A percentile compares a stretch with the other conserved stretches of the same genome.
These are phyloP conservation scores for Squalus acanthias DNA, from an alignment of 2,797 vertebrate species.

Conservation along the genomic window DNA sequence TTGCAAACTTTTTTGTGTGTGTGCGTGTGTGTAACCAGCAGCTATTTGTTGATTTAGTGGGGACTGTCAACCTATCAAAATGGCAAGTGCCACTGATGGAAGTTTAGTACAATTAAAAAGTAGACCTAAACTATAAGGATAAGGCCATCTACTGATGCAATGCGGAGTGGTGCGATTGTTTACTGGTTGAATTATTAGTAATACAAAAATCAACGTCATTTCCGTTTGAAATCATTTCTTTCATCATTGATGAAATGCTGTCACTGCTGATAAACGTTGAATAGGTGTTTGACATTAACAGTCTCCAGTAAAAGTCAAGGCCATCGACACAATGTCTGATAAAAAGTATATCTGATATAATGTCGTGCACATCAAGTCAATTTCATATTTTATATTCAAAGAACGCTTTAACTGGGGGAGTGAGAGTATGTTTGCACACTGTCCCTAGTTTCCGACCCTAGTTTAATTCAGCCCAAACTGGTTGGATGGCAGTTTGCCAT, in stretches of 20 bases:
- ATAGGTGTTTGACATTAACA: not conserved
- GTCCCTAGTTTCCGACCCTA: not conserved
- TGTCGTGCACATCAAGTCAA: not conserved
- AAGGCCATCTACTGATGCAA: not conserved
- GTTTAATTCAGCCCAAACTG: not conserved
- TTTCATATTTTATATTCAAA: not conserved
- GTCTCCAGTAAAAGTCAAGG: conserved; percentile 14
- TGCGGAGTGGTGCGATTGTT: not conserved
- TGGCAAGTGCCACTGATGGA: not conserved
- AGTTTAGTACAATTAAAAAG: not conserved
- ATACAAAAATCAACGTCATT: not conserved
- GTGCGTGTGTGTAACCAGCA: not conserved
- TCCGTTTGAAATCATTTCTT: not conserved
- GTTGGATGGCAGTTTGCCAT: not conserved
- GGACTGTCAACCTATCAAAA: not conserved
- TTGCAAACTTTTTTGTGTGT: not conserved
- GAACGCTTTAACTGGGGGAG: not conserved
- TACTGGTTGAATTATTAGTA: not conserved
- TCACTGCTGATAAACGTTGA: not conserved
- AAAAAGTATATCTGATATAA: not conserved
- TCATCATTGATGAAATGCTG: not conserved
- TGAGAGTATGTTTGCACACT: not conserved
- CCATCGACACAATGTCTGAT: not conserved
- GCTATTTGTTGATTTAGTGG: not conserved
- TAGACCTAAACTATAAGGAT: not conserved